Conservation (phyloP, 2,113 vertebrate genomes). For the Pongo abelii region DNA sequence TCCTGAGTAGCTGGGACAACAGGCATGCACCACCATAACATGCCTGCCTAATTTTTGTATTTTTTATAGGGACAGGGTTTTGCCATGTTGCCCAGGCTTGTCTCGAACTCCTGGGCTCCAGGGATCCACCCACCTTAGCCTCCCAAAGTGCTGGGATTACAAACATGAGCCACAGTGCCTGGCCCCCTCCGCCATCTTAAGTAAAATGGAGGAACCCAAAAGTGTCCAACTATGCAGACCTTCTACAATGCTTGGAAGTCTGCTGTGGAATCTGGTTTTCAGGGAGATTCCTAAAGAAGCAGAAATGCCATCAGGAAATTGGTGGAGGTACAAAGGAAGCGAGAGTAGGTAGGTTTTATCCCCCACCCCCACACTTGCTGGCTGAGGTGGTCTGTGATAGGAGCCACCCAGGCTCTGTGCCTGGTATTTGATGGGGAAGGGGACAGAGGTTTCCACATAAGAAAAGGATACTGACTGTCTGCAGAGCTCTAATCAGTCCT, state of each 20-base stretch:
- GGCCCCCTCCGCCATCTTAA: neutral
- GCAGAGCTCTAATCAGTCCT: neutral
- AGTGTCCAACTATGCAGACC: neutral
- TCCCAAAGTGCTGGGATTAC: no score
- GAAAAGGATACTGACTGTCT: neutral
- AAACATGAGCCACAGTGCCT: no score
- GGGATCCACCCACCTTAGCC: no score
- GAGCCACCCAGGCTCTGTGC: neutral
- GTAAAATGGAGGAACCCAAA: neutral
- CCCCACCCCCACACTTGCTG: no score
- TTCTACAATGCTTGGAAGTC: neutral
- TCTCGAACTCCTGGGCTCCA: neutral
- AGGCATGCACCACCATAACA: no score
- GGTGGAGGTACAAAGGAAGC: no score
- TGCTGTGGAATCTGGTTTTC: neutral
- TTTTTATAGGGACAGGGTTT: no score
- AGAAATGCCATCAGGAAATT: neutral
- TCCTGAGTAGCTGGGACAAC: no score
- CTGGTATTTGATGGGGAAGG: neutral
- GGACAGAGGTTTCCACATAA: neutral
- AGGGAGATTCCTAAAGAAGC: neutral
- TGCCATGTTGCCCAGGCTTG: neutral
- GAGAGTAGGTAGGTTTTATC: accelerated
- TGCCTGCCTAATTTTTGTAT: no score
- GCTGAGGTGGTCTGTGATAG: neutral